Conservation (phyloP, 2,888 invertebrate species). For the Loripinus fragilis region DNA sequence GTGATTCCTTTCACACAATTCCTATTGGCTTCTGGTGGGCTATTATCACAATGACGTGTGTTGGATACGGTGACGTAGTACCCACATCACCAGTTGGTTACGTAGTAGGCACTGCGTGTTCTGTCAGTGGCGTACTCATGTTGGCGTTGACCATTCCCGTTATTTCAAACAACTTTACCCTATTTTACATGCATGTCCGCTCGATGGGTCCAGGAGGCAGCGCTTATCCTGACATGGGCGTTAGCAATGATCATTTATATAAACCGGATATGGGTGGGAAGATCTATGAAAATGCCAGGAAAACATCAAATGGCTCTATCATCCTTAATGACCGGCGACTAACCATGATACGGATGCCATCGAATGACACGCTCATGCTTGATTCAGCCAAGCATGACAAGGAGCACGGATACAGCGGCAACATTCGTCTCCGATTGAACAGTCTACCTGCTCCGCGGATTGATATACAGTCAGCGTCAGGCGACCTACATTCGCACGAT, state of each 20-base stretch:
- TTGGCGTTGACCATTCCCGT: constrained; percentile 80
- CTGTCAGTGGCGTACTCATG: constrained; percentile 78
- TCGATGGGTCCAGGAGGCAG: constrained; percentile 48
- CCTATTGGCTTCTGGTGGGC: constrained; percentile 84
- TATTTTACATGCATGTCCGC: constrained; percentile 79
- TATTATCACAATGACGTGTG: constrained; percentile 82
- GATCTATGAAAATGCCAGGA: constrained; percentile 22
- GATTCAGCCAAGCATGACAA: neutral
- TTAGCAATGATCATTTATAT: neutral
- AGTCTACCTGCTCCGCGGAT: constrained; percentile 8
- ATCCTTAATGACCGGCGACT: constrained; percentile 24
- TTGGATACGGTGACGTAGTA: constrained; percentile 80
- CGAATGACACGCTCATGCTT: constrained; percentile 34
- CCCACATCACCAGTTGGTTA: constrained; percentile 75
- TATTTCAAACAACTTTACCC: constrained; percentile 81
- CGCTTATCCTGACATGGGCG: constrained; percentile 1
- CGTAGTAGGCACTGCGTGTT: constrained; percentile 77
- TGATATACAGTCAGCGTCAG: constrained; percentile 59
- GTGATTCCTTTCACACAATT: constrained; percentile 78
- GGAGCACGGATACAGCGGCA: constrained; percentile 13
- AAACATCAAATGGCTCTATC: constrained; percentile 20
- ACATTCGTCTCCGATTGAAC: constrained; percentile 17
- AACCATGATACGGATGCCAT: constrained; percentile 20
- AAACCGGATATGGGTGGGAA: constrained; percentile 27
- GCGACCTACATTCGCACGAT: constrained; percentile 48